Percentiles rank a stretch among this genome's conserved stretches.
Evolutionary conservation across 2,113 vertebrate species (phyloP).

Genomic region (Tinamus guttatus): DNA sequence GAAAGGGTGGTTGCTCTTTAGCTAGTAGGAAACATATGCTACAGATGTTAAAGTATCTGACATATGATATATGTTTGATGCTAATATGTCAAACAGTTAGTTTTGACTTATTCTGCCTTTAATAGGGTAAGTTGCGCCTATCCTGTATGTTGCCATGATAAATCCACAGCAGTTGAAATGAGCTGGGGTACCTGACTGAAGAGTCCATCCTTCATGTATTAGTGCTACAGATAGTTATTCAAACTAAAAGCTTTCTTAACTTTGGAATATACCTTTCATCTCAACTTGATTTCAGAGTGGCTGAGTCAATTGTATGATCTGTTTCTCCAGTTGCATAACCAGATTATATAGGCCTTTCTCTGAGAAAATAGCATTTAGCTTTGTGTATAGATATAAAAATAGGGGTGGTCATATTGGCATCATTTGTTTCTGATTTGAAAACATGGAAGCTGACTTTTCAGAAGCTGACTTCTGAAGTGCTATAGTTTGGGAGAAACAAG

Average conservation of each 20-base stretch:
- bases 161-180: neutral
- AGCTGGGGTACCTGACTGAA: neutral
- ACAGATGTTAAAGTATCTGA: constrained; percentile 34
- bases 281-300: neutral
- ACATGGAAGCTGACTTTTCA: neutral
- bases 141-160: neutral
- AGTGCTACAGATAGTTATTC: neutral
- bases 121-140: neutral
- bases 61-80: constrained; percentile 28
- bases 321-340: neutral
- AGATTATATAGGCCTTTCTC: neutral
- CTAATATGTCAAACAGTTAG: neutral
- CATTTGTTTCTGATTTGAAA: neutral
- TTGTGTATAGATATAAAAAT: no score
- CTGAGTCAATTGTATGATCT: neutral
- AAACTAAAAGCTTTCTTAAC: neutral
- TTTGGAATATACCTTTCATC: neutral
- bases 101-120: constrained; percentile 4
- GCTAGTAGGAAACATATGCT: constrained; percentile 29
- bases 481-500: neutral
- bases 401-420: neutral
- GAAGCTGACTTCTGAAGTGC: neutral
- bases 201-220: neutral
- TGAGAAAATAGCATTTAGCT: neutral
- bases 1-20: constrained; percentile 14